Conservation (phyloP, 2,797 vertebrate species). For the Phalanger gymnotis region DNA sequence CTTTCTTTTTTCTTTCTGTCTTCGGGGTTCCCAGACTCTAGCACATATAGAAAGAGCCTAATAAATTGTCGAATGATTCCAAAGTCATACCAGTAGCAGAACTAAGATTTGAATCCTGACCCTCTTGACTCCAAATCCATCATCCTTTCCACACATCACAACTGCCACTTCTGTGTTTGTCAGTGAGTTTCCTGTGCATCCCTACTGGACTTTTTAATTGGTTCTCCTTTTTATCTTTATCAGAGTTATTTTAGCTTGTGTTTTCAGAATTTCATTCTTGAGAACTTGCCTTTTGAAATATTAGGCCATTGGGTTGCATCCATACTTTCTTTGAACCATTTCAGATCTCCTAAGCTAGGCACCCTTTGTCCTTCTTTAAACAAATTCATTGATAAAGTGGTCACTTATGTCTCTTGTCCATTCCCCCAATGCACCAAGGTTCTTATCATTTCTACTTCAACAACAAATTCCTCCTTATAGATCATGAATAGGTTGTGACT, state of each 20-base stretch:
- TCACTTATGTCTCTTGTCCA: neutral
- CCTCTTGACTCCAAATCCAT: neutral
- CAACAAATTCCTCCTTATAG: neutral
- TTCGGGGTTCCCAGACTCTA: slow-evolving; percentile 39
- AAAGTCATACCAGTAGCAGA: neutral
- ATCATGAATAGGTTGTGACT: neutral
- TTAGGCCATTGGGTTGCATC: neutral
- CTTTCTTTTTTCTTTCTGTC: slow-evolving; percentile 5
- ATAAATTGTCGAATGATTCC: slow-evolving; percentile 36
- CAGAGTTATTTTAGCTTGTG: neutral
- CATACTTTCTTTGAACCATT: neutral
- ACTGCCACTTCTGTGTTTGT: neutral
- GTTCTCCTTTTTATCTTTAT: neutral
- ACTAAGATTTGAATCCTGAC: neutral
- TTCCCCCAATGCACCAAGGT: neutral
- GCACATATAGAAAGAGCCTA: slow-evolving; percentile 57
- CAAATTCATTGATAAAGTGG: neutral
- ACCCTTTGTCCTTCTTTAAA: neutral
- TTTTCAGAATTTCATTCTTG: neutral
- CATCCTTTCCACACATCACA: neutral
- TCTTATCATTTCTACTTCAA: neutral
- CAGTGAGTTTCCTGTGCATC: neutral
- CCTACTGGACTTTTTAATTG: neutral
- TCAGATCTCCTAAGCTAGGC: neutral
- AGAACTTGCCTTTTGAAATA: neutral